Evolutionary conservation across 1,140 invertebrate genomes (phyloP), one percentile per base, ranked within the genome.

Genomic region (Planococcus citri): DNA sequence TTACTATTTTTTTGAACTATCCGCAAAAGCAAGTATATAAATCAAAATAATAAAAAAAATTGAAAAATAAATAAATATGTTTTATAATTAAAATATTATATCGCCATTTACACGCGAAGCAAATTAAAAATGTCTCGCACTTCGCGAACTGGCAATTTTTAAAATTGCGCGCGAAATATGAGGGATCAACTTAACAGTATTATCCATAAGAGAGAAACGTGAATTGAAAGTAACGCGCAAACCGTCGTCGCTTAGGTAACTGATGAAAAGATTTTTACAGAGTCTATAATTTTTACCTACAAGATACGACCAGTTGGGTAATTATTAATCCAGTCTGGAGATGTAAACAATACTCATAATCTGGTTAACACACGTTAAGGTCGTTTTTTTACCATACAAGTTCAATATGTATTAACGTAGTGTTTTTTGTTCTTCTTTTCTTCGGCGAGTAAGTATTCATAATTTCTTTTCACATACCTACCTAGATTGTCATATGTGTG

Each of bases 301-400:
- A 51, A 51, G 41, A 51, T 20, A 51, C 41, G n/a, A 51, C 41
- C 41, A 51, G 41, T 51, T 51, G n/a, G n/a, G n/a, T n/a, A 51
- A 51, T 51, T 51, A 51, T 9, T 51, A 51, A 51, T 51, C 41
- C 41, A 51, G 41, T 51, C 41, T 51, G 41, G 41, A 51, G 41
- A 51, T 51, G 41, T 51, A 51, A 51, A 51, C 41, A 51, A 51
- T 51, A n/a, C n/a, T n/a, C n/a, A 51, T 20, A 51, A 20, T 51
- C 41, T n/a, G 41, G 41, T 51, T 51, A 17, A 51, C 41, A 17
- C n/a, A 3, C 41, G n/a, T 51, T 51, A 51, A 51, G 41, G 41
- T 51, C 41, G 41, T 51, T 51, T 51, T 37, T 51, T 9, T 51
- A 51, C 41, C 17, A 17, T 51, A 17, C 41, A 51, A 51, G 41